These are phyloP conservation scores for Centruroides sculpturatus DNA, from an alignment of 1,140 invertebrate species.

Conservation along the genomic window DNA sequence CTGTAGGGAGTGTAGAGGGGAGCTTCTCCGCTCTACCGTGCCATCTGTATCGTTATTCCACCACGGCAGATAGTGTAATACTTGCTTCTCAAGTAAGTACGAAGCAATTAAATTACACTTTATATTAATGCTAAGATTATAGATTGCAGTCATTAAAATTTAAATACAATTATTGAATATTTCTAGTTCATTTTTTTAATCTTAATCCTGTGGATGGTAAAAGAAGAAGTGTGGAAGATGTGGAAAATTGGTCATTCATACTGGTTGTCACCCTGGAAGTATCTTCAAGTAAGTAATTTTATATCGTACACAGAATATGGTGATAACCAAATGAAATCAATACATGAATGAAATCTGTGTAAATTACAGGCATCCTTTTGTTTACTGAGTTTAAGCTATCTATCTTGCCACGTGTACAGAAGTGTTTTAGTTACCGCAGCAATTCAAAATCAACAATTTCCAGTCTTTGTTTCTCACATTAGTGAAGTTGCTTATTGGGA, in stretches of 20 bases:
- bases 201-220: not conserved
- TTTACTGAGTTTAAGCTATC: not conserved
- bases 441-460: not conserved
- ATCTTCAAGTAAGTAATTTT: not conserved
- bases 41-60: not conserved
- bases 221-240: conserved; percentile 4
- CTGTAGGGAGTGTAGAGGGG: not conserved
- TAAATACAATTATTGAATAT: no score
- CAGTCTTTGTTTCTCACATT: not conserved
- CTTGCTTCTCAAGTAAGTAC: no score
- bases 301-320: no score
- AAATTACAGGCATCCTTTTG: not conserved
- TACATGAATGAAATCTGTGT: no score
- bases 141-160: no score
- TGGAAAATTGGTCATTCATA: not conserved
- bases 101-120: no score
- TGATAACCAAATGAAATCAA: not conserved
- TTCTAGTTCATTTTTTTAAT: conserved; percentile 3
- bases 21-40: not conserved
- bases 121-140: no score
- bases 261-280: not conserved
- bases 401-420: not conserved
- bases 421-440: not conserved
- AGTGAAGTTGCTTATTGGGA: no score
- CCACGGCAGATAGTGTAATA: no score